These are phyloP conservation scores for Ostrea edulis DNA, from an alignment of 1,140 invertebrate genomes.

Conservation along the genomic window DNA sequence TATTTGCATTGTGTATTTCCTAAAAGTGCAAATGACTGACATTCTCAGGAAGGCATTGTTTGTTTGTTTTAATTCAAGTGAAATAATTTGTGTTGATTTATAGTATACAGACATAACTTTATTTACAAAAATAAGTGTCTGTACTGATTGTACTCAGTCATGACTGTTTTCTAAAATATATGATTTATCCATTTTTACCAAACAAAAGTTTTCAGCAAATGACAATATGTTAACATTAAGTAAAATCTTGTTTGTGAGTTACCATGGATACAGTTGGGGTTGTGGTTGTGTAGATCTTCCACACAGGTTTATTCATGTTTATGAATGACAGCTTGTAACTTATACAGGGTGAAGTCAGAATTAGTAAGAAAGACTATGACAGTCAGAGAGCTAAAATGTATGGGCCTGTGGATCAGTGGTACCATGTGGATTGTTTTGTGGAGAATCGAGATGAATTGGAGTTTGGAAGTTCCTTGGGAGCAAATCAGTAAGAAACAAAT, in stretches of 20 bases:
- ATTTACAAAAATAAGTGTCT: no score
- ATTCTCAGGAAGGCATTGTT: no score
- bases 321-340: conserved; percentile 34
- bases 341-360: conserved; percentile 86
- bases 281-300: not conserved
- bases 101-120: no score
- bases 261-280: not conserved
- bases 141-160: no score
- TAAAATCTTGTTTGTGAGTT: not conserved
- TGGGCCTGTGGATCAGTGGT: conserved; percentile 88
- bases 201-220: not conserved
- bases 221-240: not conserved
- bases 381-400: conserved; percentile 88
- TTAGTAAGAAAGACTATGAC: conserved; percentile 93
- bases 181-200: no score
- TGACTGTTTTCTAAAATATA: no score
- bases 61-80: no score
- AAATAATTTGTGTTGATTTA: no score
- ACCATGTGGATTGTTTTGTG: conserved; percentile 96
- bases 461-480: conserved; percentile 80
- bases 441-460: conserved; percentile 87
- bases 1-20: no score
- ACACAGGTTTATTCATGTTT: not conserved
- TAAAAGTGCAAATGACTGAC: no score
- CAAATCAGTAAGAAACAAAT: conserved; percentile 65